A percentile compares a stretch with the other conserved stretches of the same genome.
phyloP scores from a whole-genome alignment of 2,797 vertebrate species.

The Anolis apletophallus region DNA sequence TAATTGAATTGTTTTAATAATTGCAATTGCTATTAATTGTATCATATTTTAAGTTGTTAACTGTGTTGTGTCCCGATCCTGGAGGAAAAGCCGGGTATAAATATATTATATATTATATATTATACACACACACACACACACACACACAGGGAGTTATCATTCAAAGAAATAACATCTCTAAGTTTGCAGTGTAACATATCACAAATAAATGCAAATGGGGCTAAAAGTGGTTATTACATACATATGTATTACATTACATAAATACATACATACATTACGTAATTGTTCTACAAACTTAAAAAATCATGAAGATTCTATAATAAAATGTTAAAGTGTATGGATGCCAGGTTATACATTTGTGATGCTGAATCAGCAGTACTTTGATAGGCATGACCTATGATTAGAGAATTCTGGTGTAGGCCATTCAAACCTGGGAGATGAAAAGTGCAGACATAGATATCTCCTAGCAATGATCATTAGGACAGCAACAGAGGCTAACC shows the following conservation, averaged over 20 bases:
- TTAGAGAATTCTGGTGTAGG: neutral
- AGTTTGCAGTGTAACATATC: neutral
- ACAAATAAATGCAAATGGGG: neutral
- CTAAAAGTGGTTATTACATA: neutral
- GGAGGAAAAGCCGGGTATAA: no score
- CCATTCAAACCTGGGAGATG: neutral
- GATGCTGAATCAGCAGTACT: neutral
- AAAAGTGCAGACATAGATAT: neutral
- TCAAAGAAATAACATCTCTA: no score
- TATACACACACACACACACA: no score
- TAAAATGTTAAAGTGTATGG: neutral
- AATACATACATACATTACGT: no score
- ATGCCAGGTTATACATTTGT: neutral
- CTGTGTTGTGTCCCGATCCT: no score
- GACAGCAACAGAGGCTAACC: neutral
- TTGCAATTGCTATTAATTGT: no score
- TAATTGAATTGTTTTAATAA: no score
- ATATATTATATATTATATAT: no score
- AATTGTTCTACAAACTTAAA: neutral
- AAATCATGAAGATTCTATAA: neutral
- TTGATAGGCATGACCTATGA: neutral
- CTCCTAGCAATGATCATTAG: slow-evolving; percentile 1
- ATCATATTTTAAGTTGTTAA: no score
- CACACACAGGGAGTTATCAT: no score
- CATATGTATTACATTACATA: no score